A percentile compares a stretch with the other conserved stretches of the same genome.
phyloP scores from a whole-genome alignment of 2,797 vertebrate species.

The Thalassophryne amazonica region DNA sequence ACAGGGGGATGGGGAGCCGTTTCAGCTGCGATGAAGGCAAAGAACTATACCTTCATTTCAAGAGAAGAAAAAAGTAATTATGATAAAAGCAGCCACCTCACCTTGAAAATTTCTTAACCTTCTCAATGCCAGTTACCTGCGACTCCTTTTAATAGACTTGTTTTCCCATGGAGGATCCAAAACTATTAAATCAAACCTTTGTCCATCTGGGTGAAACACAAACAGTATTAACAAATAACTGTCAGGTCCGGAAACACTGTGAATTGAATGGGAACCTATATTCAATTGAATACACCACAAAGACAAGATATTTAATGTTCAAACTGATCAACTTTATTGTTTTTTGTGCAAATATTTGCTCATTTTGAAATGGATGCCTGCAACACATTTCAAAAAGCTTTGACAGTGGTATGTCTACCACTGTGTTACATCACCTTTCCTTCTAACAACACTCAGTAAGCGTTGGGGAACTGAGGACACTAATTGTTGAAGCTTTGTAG shows the following conservation, averaged over 20 bases:
- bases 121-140: constrained; percentile 74
- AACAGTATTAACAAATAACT: neutral
- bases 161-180: constrained; percentile 97
- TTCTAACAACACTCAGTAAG: too few species aligned
- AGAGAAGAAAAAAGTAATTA: neutral
- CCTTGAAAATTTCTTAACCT: neutral
- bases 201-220: constrained; percentile 75
- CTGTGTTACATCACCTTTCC: too few species aligned
- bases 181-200: constrained; percentile 86
- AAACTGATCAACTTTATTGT: too few species aligned
- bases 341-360: too few species aligned
- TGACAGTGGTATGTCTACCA: too few species aligned
- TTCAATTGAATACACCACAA: too few species aligned
- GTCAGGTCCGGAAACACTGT: constrained; percentile 1
- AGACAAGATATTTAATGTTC: too few species aligned
- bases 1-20: constrained; percentile 79
- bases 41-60: constrained; percentile 83
- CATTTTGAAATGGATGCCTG: too few species aligned
- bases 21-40: constrained; percentile 87
- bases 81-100: neutral
- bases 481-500: too few species aligned
- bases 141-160: constrained; percentile 95
- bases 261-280: too few species aligned
- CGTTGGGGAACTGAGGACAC: too few species aligned
- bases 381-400: too few species aligned